Base-by-base conservation (phyloP, 2,113 vertebrate species). In the Dolichotis patagonum region DNA sequence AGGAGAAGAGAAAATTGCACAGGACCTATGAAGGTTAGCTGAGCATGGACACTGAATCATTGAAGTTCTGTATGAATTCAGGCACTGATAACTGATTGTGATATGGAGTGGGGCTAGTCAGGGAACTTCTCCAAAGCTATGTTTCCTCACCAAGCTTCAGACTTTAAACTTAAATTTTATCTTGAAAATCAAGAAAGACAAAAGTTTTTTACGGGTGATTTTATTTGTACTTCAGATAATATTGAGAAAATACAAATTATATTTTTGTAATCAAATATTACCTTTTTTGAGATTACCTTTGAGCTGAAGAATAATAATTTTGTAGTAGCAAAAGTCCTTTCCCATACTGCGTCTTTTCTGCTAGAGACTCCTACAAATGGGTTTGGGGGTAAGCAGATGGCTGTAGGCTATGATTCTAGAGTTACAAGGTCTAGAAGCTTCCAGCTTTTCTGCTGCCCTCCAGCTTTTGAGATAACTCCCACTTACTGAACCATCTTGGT, bases 21-120 rank as follows among this genome's bases (percentile, higher is more conserved):
- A 32, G 69, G 24, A 93, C 85, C 87, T 78, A 38, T 87, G 90
- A 90, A 97, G 96, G 94, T 97, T 96, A 95, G 92, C 96, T 81
- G 86, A 91, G 38, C 81, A 32, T 0, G 8, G 58, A 4, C 73
- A 73, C 56, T 16, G 56, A 96, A 85, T 30, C 20, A 0, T 30
- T 65, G 60, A 85, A 87, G 46, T 77, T 89, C 35, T 71, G 1
- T 81, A 4, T 54, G 58, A 80, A 92, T 96, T 96, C 62, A 87
- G 67, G 52, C 13, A 22, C 26, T 16, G 5, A 73, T 88, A 14
- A 87, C 43, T 56, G 35, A 67, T 84, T 93, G 56, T 54, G 73
- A 54, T 87, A 38, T 88, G 78, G 62, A 78, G 62, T 94, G 87
- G 62, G 69, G 63, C 43, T 81, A 90, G 12, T 65, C 85, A 85